Percentiles rank a stretch among this genome's conserved stretches.
These are phyloP conservation scores for Papilio helenus DNA, from an alignment of 1,140 invertebrate species.

Conservation along the genomic window DNA sequence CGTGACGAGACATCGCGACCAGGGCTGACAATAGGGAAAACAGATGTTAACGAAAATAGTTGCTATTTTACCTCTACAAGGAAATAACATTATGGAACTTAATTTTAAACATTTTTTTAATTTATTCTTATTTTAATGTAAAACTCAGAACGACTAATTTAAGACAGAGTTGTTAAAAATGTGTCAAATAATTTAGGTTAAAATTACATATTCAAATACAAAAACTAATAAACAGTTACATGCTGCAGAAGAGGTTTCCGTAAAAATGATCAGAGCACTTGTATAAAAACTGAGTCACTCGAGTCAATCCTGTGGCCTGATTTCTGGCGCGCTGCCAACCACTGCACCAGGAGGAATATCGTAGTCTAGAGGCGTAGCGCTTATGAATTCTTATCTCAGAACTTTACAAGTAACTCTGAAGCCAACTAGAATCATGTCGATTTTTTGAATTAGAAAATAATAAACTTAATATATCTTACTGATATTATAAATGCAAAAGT, in stretches of 20 bases:
- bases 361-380: neutral
- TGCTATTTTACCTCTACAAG: neutral
- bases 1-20: conserved; percentile 24
- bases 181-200: no score
- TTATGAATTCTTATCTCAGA: neutral
- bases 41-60: neutral
- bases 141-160: no score
- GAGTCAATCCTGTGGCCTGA: neutral
- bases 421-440: neutral
- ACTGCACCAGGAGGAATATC: neutral
- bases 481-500: no score
- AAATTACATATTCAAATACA: no score
- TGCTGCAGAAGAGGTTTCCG: no score
- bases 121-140: no score
- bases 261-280: no score
- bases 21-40: conserved; percentile 7
- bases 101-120: no score
- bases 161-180: no score
- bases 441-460: neutral
- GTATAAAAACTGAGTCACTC: neutral
- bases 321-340: neutral
- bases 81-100: neutral
- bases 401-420: neutral
- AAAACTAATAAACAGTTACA: no score
- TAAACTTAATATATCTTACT: no score